Evolutionary conservation across 2,888 invertebrate genomes (phyloP).

Genomic region (Prostheceraeus crozeri): DNA sequence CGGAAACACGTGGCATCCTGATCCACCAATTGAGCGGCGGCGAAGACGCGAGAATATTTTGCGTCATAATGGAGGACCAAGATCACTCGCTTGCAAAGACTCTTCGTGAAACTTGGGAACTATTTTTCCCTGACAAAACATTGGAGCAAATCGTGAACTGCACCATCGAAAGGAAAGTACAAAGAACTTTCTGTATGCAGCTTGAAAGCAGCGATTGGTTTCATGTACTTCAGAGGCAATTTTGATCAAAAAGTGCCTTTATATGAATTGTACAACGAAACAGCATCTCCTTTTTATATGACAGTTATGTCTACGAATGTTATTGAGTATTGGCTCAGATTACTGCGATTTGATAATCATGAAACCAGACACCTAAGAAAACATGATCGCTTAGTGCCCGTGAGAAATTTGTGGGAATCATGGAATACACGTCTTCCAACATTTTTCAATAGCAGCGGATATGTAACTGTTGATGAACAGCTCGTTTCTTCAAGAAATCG

Average conservation of each 20-base stretch:
- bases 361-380: not conserved
- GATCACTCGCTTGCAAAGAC: too few species aligned
- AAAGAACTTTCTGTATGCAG: too few species aligned
- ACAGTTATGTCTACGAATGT: not conserved
- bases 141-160: too few species aligned
- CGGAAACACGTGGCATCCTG: too few species aligned
- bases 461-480: conserved; percentile 9
- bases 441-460: not conserved
- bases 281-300: conserved; percentile 11
- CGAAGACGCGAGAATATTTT: too few species aligned
- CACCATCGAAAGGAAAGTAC: too few species aligned
- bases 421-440: conserved; percentile 11
- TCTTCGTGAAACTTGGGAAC: too few species aligned
- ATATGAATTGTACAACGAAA: not conserved
- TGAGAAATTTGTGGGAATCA: not conserved
- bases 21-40: too few species aligned
- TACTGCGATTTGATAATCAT: not conserved
- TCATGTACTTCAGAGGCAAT: conserved; percentile 13
- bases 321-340: conserved; percentile 4
- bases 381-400: not conserved
- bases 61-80: too few species aligned
- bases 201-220: conserved; percentile 21
- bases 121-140: too few species aligned
- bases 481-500: conserved; percentile 9
- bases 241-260: not conserved